Evolutionary conservation across 2,888 invertebrate genomes (phyloP).

Genomic region (Machimus atricapillus): DNA sequence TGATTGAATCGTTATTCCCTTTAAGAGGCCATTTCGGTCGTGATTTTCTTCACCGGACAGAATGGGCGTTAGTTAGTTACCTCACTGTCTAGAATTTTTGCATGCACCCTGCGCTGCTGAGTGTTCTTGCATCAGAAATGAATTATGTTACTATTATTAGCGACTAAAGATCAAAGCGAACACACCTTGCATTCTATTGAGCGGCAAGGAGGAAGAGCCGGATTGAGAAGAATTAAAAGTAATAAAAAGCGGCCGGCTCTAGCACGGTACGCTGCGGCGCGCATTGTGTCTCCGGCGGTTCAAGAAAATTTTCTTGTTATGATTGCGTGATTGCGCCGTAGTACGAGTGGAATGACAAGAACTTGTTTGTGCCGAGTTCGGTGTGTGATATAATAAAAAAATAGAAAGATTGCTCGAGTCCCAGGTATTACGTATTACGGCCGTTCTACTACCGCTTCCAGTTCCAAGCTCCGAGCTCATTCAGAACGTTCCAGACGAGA

Average conservation of each 20-base stretch:
- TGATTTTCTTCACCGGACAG: neutral
- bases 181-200: slow-evolving; percentile 21
- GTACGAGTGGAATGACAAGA: slow-evolving; percentile 3
- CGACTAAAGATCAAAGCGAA: slow-evolving; percentile 16
- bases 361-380: neutral
- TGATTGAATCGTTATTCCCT: neutral
- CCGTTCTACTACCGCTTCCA: neutral
- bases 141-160: slow-evolving; percentile 25
- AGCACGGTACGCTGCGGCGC: neutral
- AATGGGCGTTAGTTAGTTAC: slow-evolving; percentile 8
- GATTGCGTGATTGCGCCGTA: slow-evolving; percentile 7
- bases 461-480: neutral
- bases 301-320: neutral
- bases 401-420: neutral
- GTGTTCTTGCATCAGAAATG: slow-evolving; percentile 11
- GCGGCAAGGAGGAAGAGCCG: neutral
- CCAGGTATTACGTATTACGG: neutral
- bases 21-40: neutral
- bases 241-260: neutral
- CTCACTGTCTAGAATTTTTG: neutral
- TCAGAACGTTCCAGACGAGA: neutral
- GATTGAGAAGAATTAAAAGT: neutral
- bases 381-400: neutral
- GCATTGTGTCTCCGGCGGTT: neutral
- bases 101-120: neutral